Evolutionary conservation across 2,888 invertebrate genomes (phyloP).

Genomic region (Phaonia tiefii): DNA sequence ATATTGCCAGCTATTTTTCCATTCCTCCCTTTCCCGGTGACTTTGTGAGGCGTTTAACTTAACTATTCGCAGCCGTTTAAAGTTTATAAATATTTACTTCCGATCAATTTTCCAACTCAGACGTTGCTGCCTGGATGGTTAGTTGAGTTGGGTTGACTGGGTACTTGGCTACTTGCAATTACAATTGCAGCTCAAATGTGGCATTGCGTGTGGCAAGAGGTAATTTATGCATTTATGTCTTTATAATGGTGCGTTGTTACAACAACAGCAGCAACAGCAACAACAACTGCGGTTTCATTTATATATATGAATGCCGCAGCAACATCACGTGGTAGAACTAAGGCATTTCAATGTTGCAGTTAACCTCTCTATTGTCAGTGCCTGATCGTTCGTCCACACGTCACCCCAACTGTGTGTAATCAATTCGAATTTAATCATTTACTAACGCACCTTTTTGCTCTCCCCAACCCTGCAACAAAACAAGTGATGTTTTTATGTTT

Average conservation of each 20-base stretch:
- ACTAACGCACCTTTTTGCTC: conserved; percentile 54
- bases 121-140: neutral
- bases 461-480: neutral
- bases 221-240: conserved; percentile 45
- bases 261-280: conserved; percentile 20
- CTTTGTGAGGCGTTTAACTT: neutral
- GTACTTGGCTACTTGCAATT: neutral
- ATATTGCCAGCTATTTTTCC: neutral
- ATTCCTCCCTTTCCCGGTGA: neutral
- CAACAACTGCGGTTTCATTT: neutral
- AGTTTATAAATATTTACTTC: conserved; percentile 52
- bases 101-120: conserved; percentile 48
- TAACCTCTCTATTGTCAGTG: neutral
- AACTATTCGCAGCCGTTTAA: no score
- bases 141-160: neutral
- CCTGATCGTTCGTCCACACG: neutral
- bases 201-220: neutral
- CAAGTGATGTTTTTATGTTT: neutral
- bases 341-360: conserved; percentile 15
- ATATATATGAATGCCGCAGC: conserved; percentile 39
- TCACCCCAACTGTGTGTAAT: neutral
- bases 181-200: conserved; percentile 1
- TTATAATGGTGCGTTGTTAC: conserved; percentile 58
- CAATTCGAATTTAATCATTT: conserved; percentile 46
- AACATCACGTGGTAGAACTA: conserved; percentile 27